Percentiles rank a stretch among this genome's conserved stretches.
Evolutionary conservation across 2,888 invertebrate species (phyloP).

Genomic region (Augochlorella aurata): DNA sequence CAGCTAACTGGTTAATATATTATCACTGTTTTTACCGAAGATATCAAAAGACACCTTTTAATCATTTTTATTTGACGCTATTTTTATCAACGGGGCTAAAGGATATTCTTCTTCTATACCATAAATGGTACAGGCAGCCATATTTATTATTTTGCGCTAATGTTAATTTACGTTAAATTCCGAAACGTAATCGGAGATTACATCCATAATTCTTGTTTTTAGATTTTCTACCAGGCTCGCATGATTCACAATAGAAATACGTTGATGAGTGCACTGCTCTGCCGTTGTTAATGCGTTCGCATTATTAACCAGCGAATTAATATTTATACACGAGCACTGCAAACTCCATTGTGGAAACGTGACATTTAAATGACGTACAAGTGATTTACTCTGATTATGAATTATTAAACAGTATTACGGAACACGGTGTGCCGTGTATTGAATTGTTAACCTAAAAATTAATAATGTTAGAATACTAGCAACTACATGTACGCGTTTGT

Average conservation of each 20-base stretch:
- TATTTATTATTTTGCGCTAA: too few relatives aligned
- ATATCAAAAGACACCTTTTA: too few relatives aligned
- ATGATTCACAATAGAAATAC: not conserved
- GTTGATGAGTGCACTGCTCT: not conserved
- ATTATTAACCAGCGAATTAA: not conserved
- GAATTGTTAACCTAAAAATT: not conserved
- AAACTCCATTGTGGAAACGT: not conserved
- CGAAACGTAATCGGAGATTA: not conserved
- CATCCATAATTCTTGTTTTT: not conserved
- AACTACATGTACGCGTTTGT: not conserved
- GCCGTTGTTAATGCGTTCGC: not conserved
- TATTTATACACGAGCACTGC: not conserved
- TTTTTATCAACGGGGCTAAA: too few relatives aligned
- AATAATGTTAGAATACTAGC: not conserved
- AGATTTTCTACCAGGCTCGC: not conserved
- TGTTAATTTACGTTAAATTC: not conserved
- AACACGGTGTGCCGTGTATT: not conserved
- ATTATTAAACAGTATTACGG: slow-evolving; percentile 2
- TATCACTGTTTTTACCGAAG: too few relatives aligned
- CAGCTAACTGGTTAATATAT: too few relatives aligned
- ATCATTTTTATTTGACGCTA: too few relatives aligned
- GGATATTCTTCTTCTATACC: too few relatives aligned
- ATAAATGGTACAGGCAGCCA: too few relatives aligned
- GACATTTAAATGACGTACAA: not conserved
- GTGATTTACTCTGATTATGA: not conserved